Evolutionary conservation across 1,140 invertebrate species (phyloP).

Genomic region (Ericerus pela): DNA sequence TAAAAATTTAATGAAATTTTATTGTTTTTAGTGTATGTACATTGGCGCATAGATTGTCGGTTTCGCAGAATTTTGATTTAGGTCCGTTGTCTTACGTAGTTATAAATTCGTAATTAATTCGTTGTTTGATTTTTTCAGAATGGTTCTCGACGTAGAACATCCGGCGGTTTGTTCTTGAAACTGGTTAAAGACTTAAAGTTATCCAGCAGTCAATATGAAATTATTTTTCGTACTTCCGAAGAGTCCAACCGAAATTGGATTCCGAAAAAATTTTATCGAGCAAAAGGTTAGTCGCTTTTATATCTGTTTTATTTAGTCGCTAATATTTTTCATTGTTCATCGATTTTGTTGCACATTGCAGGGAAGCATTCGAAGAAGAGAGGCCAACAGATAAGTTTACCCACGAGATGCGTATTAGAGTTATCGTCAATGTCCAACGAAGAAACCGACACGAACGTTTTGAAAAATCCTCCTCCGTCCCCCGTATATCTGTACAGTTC

Average conservation of each 20-base stretch:
- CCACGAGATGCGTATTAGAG: neutral
- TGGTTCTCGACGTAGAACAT: neutral
- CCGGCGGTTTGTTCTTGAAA: neutral
- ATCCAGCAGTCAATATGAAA: neutral
- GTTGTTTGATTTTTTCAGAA: neutral
- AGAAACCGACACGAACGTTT: neutral
- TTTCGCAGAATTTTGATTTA: too few relatives aligned
- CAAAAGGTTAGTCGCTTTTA: too few relatives aligned
- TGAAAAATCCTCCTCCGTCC: conserved; percentile 5
- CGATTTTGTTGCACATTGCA: neutral
- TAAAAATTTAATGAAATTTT: too few relatives aligned
- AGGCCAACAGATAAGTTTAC: neutral
- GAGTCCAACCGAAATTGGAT: too few relatives aligned
- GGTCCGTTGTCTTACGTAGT: neutral
- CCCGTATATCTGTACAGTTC: neutral
- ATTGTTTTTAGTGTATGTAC: too few relatives aligned
- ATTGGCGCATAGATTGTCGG: too few relatives aligned
- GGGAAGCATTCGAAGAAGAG: neutral
- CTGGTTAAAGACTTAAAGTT: neutral
- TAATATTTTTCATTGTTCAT: too few relatives aligned
- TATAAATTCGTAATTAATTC: neutral
- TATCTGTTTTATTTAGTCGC: too few relatives aligned
- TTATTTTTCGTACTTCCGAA: neutral
- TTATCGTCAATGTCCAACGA: neutral
- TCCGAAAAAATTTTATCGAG: too few relatives aligned